Percentiles rank a stretch among this genome's conserved stretches.
These are phyloP conservation scores for Aleiodes alternator DNA, from an alignment of 2,888 invertebrate genomes.

Conservation along the genomic window DNA sequence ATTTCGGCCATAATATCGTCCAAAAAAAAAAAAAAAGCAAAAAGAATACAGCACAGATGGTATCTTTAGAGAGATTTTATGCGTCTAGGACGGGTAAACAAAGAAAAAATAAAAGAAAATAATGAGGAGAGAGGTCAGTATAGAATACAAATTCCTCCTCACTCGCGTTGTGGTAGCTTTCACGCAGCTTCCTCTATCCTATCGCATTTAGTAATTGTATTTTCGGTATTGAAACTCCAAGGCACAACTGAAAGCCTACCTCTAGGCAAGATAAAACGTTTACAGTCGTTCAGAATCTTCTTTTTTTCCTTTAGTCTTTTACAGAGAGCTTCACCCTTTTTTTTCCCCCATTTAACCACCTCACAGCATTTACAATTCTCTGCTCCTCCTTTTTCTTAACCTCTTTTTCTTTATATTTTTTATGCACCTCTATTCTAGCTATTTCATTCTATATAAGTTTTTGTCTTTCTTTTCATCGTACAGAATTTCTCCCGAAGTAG, in stretches of 20 bases:
- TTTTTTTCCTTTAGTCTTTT: conserved; percentile 40
- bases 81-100: not conserved
- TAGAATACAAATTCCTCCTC: conserved; percentile 9
- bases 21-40: not conserved
- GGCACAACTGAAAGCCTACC: conserved; percentile 48
- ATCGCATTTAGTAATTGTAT: conserved; percentile 64
- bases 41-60: not conserved
- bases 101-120: not conserved
- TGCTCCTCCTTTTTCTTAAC: not conserved
- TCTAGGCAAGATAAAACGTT: conserved; percentile 62
- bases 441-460: not conserved
- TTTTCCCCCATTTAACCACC: conserved; percentile 41
- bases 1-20: conserved; percentile 18
- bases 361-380: conserved; percentile 46
- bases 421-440: conserved; percentile 10
- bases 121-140: conserved; percentile 17
- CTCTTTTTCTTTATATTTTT: conserved; percentile 32
- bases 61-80: conserved; percentile 1
- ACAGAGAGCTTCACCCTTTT: conserved; percentile 32
- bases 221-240: conserved; percentile 59
- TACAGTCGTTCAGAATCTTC: conserved; percentile 53
- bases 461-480: conserved; percentile 47
- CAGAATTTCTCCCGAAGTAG: conserved; percentile 10
- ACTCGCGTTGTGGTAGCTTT: conserved; percentile 30
- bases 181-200: conserved; percentile 8